phyloP scores from a whole-genome alignment of 2,888 invertebrate genomes.

The Elaeidobius kamerunicus region DNA sequence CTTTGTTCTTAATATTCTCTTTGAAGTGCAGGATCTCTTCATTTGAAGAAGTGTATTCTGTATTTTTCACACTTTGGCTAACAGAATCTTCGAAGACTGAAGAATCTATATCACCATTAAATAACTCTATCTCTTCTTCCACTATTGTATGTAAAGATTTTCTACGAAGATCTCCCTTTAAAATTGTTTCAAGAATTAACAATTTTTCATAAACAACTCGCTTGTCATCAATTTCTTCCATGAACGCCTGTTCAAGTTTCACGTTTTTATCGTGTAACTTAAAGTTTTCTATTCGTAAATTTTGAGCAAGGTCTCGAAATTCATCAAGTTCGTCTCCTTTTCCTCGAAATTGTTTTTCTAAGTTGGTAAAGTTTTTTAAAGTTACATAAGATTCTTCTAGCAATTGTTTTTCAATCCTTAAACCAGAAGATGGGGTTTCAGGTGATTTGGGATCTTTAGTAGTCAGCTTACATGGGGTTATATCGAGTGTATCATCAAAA shows the following conservation, averaged over 20 bases:
- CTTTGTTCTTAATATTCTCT: too few species aligned
- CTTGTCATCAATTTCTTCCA: neutral
- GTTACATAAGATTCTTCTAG: slow-evolving; percentile 18
- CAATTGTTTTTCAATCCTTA: slow-evolving; percentile 7
- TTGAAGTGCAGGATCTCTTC: too few species aligned
- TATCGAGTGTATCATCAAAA: neutral
- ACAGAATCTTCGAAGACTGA: too few species aligned
- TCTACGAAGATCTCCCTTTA: slow-evolving; percentile 3
- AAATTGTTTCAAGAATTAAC: slow-evolving; percentile 6
- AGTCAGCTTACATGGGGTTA: neutral
- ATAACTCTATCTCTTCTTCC: slow-evolving; percentile 13
- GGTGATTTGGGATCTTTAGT: neutral
- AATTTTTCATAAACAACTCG: slow-evolving; percentile 8
- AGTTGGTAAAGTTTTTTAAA: slow-evolving; percentile 14
- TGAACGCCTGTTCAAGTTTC: neutral
- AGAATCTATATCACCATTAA: slow-evolving; percentile 1
- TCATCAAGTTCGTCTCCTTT: slow-evolving; percentile 8
- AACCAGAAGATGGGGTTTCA: slow-evolving; percentile 1
- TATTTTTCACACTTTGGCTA: too few species aligned
- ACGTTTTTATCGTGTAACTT: neutral
- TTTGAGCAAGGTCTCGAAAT: slow-evolving; percentile 4
- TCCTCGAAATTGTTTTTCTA: slow-evolving; percentile 14
- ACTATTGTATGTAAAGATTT: slow-evolving; percentile 10
- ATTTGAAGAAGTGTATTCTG: too few species aligned
- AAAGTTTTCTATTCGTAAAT: slow-evolving; percentile 16